Evolutionary conservation across 2,888 invertebrate species (phyloP).

Genomic region (Agrochola litura): DNA sequence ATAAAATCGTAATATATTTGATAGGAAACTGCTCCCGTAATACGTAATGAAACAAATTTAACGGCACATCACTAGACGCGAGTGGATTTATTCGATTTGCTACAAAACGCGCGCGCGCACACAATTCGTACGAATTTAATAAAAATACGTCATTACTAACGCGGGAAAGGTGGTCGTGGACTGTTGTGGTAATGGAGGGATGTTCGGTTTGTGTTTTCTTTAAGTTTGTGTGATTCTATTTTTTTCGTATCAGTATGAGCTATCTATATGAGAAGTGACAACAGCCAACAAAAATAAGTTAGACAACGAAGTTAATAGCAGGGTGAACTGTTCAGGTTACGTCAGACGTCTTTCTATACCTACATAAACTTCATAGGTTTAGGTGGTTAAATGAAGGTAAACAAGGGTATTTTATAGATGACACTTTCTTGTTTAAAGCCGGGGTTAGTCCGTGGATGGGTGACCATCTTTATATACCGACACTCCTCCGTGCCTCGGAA

Average conservation of each 20-base stretch:
- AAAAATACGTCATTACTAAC: conserved; percentile 58
- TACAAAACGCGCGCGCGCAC: conserved; percentile 53
- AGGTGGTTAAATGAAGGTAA: no score
- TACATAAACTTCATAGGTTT: no score
- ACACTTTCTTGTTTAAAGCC: no score
- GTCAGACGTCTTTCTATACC: no score
- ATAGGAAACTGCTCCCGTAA: conserved; percentile 49
- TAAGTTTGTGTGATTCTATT: background rate
- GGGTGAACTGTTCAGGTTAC: no score
- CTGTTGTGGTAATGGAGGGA: conserved; percentile 4
- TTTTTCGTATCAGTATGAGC: background rate
- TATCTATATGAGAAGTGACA: no score
- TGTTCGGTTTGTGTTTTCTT: background rate
- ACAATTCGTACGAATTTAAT: conserved; percentile 64
- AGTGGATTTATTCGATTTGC: conserved; percentile 62
- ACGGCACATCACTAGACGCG: conserved; percentile 52
- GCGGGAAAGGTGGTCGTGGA: conserved; percentile 8
- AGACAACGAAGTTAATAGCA: no score
- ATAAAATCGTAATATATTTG: conserved; percentile 59
- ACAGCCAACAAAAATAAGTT: background rate
- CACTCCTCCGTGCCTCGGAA: no score
- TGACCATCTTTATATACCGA: no score
- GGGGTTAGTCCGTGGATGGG: no score
- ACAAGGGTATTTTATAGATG: no score
- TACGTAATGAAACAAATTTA: conserved; percentile 59